Base-by-base conservation (phyloP, 2,113 vertebrate species). In the Melozone crissalis region DNA sequence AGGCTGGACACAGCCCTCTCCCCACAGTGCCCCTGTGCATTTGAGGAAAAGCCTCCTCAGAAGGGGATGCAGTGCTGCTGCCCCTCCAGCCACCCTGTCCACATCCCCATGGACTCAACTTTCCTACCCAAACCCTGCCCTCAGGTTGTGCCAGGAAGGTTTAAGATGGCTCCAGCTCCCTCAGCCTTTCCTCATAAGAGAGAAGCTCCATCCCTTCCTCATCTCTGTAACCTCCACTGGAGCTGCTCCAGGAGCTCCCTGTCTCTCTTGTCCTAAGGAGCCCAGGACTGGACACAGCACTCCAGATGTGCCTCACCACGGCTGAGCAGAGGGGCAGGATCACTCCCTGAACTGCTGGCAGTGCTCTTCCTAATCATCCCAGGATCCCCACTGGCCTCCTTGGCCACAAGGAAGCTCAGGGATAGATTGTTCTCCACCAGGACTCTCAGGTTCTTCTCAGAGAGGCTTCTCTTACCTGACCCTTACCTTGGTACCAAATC, bases 361-460 rank as follows among this genome's bases (percentile, higher is more conserved):
- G 1, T 4, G 31, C 35, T 35, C 2, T 31, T 41, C 43, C 85
- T 1, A 18, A 57, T 22, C 1, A 49, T 1, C 31, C 35, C 66
- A 1, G 43, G 35, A 35, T 18, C 1, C 20, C n/a, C 75, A 47
- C 0, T 26, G 4, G 16, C 16, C 13, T 63, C 4, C 49, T 26
- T 35, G 51, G 43, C 58, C 58, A 28, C 30, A 24, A 41, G 20
- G 20, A 7, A 26, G 11, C 35, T 73, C 58, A 66, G 51, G 41
- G 19, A 46, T 0, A 63, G 10, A 43, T 4, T 43, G 30, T 1
- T 28, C 18, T 44, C 18, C 30, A 35, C 11, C 51, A 73, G 35
- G 57, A 35, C 14, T 7, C 30, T n/a, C 35, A 43, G 31, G 35
- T 44, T 8, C 37, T 65, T 49, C 49, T 73, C 26, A 54, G 8